These are phyloP conservation scores for Leptinotarsa undecemlineata DNA, from an alignment of 1,140 invertebrate genomes.

Conservation along the genomic window DNA sequence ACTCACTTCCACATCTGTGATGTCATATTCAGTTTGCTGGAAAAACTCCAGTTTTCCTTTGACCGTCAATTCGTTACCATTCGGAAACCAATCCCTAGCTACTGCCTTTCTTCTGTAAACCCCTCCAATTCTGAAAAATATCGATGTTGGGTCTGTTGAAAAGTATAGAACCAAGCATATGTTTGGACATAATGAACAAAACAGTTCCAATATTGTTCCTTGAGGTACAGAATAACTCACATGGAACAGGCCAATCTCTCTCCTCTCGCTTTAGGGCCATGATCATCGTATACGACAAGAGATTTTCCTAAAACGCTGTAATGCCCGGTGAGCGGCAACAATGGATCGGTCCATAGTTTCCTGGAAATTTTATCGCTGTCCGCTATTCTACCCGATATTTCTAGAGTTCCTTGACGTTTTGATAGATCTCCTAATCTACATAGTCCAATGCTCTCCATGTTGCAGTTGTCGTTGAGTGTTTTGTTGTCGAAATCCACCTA, in stretches of 20 bases:
- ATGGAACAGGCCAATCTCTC: constrained; percentile 85
- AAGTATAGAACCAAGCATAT: no score
- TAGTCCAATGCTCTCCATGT: constrained; percentile 59
- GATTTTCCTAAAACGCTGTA: constrained; percentile 79
- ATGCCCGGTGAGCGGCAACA: constrained; percentile 77
- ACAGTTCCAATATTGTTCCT: no score
- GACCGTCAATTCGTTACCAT: constrained; percentile 65
- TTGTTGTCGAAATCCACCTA: constrained; percentile 58
- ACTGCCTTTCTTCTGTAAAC: constrained; percentile 81
- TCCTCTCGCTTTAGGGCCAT: constrained; percentile 82
- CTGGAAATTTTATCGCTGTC: constrained; percentile 69
- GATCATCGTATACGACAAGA: constrained; percentile 86
- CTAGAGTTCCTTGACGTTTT: constrained; percentile 69
- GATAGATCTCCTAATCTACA: constrained; percentile 71
- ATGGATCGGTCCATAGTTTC: constrained; percentile 76
- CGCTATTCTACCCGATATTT: constrained; percentile 72
- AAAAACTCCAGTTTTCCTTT: constrained; percentile 78
- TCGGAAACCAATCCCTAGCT: constrained; percentile 84
- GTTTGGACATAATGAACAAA: no score
- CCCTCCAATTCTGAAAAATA: constrained; percentile 66
- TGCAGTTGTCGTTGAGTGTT: constrained; percentile 56
- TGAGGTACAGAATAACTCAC: constrained; percentile 56
- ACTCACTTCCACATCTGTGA: constrained; percentile 77
- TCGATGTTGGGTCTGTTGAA: not conserved
- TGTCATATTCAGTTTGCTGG: constrained; percentile 84